phyloP scores from a whole-genome alignment of 2,888 invertebrate species.

The Eumacrocentrus americanus region DNA sequence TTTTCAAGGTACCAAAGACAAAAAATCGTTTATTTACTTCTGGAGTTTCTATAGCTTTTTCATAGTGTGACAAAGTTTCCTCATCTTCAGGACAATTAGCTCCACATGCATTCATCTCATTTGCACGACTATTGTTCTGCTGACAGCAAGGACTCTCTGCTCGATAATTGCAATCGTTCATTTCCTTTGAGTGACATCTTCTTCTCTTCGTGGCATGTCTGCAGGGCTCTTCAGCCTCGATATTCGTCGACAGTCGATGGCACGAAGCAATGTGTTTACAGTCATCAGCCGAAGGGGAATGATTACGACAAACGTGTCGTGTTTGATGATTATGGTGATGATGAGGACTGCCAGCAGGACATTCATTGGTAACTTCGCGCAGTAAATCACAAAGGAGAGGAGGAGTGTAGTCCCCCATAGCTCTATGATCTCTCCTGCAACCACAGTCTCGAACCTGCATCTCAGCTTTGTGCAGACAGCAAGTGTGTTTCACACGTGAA shows the following conservation, averaged over 20 bases:
- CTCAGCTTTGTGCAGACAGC: constrained; percentile 38
- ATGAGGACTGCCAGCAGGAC: too few relatives aligned
- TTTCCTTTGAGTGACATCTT: constrained; percentile 34
- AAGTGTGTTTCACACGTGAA: constrained; percentile 37
- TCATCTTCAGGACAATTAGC: constrained; percentile 37
- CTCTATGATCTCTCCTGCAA: constrained; percentile 30
- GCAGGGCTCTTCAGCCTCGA: constrained; percentile 21
- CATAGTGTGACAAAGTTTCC: constrained; percentile 40
- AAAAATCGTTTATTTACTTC: constrained; percentile 43
- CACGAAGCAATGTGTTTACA: constrained; percentile 32
- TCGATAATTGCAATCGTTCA: constrained; percentile 33
- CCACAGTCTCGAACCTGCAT: constrained; percentile 33
- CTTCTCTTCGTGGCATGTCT: background rate
- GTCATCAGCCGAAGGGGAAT: constrained; percentile 5
- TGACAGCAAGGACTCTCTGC: constrained; percentile 20
- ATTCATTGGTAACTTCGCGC: background rate
- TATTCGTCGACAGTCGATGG: constrained; percentile 23
- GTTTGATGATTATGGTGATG: constrained; percentile 8
- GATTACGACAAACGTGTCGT: background rate
- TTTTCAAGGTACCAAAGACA: background rate
- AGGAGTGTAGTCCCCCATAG: constrained; percentile 24
- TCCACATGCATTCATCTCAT: background rate
- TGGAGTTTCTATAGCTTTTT: constrained; percentile 36
- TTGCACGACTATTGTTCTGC: background rate
- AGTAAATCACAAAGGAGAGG: constrained; percentile 7